Evolutionary conservation across 2,797 vertebrate genomes (phyloP), one percentile per base, ranked within the genome.

Genomic region (Danio choprae): DNA sequence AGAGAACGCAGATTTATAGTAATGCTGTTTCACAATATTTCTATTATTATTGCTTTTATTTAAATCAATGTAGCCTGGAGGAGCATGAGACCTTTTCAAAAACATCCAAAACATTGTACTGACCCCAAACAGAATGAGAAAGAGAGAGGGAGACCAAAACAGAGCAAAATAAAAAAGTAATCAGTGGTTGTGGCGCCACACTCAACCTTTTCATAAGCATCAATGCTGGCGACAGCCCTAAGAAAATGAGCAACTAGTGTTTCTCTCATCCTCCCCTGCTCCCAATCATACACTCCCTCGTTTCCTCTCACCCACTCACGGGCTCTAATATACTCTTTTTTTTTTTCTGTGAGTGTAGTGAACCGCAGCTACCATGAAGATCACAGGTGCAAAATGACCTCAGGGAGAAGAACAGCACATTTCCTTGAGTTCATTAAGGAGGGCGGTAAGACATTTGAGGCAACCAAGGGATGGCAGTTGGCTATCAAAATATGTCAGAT

Each of bases 241-340:
- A 43, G 20, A 56, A 58, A 77, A 77, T 10, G 13, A 69, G 53
- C 53, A 60, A 69, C 29, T 60, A 38, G 11, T 60, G 55, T 60
- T 60, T 62, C 55, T 78, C 44, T 59, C 22, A 72, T 72, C 53
- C 40, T 46, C 63, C 62, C 43, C 20, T 20, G 68, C n/a, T 68
- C 51, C 41, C 62, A 56, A 29, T 36, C 41, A 36, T 48, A 16
- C 6, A 20, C 67, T 68, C 53, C 76, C 43, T 38, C 20, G 2
- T 41, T 74, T 74, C 22, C 71, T 68, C 62, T 13, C 59, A 3
- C 73, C 48, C 41, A 22, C 29, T n/a, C 15, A 1, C 5, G 1
- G 1, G 50, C 36, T 70, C 76, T 5, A 6, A 50, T 50, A 51
- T 29, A 29, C 29, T 29, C 29, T 29, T 29, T n/a, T n/a, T 29